phyloP scores from a whole-genome alignment of 2,797 vertebrate genomes.

The Enteromius unitaeniatus region DNA sequence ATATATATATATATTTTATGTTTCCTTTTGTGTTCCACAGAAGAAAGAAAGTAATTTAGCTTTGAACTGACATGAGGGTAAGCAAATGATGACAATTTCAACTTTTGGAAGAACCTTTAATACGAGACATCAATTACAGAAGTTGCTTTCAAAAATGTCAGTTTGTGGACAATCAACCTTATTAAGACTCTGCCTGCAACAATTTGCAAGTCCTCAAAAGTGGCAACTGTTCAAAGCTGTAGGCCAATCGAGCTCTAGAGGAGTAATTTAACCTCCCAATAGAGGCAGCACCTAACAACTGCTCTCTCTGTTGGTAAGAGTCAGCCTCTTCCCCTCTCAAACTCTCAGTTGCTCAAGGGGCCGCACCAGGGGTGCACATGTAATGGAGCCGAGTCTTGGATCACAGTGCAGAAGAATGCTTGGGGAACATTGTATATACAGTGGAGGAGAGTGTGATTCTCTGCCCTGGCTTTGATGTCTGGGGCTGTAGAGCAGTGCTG shows the following conservation, averaged over 20 bases:
- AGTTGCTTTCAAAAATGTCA: background rate
- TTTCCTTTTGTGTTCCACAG: background rate
- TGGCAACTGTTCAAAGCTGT: slow-evolving; percentile 28
- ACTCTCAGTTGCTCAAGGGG: slow-evolving; percentile 41
- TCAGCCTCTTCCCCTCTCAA: slow-evolving; percentile 40
- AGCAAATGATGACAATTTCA: background rate
- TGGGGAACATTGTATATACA: slow-evolving; percentile 49
- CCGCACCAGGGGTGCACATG: slow-evolving; percentile 51
- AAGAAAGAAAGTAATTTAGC: background rate
- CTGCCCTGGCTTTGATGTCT: slow-evolving; percentile 60
- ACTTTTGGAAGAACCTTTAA: background rate
- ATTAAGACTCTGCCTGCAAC: slow-evolving; percentile 2
- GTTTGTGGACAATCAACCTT: background rate
- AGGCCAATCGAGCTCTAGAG: background rate
- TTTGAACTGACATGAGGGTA: background rate
- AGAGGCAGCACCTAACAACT: slow-evolving; percentile 42
- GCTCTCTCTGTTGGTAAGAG: slow-evolving; percentile 47
- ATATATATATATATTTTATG: too few relatives aligned
- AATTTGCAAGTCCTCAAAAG: slow-evolving; percentile 15
- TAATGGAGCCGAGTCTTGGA: slow-evolving; percentile 46
- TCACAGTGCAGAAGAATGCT: slow-evolving; percentile 51
- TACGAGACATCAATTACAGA: background rate
- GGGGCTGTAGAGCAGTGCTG: slow-evolving; percentile 44
- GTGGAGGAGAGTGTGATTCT: slow-evolving; percentile 36
- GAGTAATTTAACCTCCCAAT: slow-evolving; percentile 49